Conservation (phyloP, 2,888 invertebrate genomes). For the Phragmatobia fuliginosa region DNA sequence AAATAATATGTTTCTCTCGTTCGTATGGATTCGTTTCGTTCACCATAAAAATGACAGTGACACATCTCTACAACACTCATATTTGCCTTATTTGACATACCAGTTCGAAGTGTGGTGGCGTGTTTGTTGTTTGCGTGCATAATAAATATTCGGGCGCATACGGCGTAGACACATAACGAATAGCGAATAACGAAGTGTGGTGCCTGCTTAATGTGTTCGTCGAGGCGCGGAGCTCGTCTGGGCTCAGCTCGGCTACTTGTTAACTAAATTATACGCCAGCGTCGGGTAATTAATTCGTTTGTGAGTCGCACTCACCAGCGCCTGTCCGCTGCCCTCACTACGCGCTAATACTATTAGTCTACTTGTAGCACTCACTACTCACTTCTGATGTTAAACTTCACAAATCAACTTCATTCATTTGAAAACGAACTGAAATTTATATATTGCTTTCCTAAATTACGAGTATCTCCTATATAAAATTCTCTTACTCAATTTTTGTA, state of each 20-base stretch:
- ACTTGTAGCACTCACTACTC: not conserved
- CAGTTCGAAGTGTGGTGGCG: too few relatives aligned
- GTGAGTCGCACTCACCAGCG: conserved; percentile 16
- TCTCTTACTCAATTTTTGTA: not conserved
- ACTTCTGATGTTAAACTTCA: not conserved
- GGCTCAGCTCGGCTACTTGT: conserved; percentile 1
- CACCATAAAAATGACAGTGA: too few relatives aligned
- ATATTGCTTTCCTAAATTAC: not conserved
- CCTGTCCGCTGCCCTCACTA: not conserved
- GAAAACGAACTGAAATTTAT: not conserved
- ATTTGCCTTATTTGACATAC: too few relatives aligned
- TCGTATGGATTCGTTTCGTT: too few relatives aligned
- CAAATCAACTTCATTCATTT: not conserved
- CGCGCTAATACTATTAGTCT: conserved; percentile 9
- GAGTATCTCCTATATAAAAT: not conserved
- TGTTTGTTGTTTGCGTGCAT: too few relatives aligned
- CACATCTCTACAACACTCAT: too few relatives aligned
- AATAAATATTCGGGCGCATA: too few relatives aligned
- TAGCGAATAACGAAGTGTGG: too few relatives aligned
- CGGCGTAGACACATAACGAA: too few relatives aligned
- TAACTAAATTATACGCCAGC: conserved; percentile 17
- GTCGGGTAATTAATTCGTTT: conserved; percentile 35
- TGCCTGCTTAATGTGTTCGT: not conserved
- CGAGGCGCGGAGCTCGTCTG: not conserved
- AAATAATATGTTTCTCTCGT: too few relatives aligned